Base-by-base conservation (phyloP, 2,888 invertebrate species). In the Galeopsomyia nigrocyanea region DNA sequence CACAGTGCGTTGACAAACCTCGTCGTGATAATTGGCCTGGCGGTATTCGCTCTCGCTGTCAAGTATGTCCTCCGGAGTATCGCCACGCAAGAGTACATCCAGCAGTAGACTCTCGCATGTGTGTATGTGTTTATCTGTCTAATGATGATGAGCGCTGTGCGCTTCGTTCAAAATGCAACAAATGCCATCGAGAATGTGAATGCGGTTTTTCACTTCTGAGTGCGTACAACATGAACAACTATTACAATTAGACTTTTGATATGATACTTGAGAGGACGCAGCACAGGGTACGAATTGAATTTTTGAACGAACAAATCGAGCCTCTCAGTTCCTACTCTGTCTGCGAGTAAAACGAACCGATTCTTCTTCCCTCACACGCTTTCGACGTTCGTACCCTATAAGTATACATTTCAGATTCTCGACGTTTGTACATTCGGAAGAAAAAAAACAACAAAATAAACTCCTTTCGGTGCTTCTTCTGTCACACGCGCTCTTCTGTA, bases 31-130 rank as follows among this genome's bases (percentile, higher is more conserved):
- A 90, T 96, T 78, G 95, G 96, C 77, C 95, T 97, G 88, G 95
- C 95, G 78, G 94, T 94, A 78, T 97, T 98, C 87, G 96, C 96
- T 61, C 95, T 94, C 84, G 94, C 94, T 84, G 97, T 98, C 75
- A 96, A 96, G 90, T 96, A 95, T 89, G 96, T 98, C 78, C 89
- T 96, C 86, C 91, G 92, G 85, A 93, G 91, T 83, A 91, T 93
- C 85, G 91, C 92, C 81, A 90, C 90, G 85, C 89, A 89, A 82
- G 89, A 87, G 75, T 76, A 74, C 22, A 58, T 68, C 39, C 66
- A 74, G 21, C 71, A 75, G 50, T 69, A 77, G 46, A 64, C n/a
- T 10, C 51, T 7, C 9, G 31, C 49, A 39, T 3, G 22, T 26
- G n/a, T 39, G 19, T 26, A 10, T 39, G 10, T 26, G 26, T 26